Base-by-base conservation (phyloP, 2,888 invertebrate genomes). In the Folsomia manolachei region DNA sequence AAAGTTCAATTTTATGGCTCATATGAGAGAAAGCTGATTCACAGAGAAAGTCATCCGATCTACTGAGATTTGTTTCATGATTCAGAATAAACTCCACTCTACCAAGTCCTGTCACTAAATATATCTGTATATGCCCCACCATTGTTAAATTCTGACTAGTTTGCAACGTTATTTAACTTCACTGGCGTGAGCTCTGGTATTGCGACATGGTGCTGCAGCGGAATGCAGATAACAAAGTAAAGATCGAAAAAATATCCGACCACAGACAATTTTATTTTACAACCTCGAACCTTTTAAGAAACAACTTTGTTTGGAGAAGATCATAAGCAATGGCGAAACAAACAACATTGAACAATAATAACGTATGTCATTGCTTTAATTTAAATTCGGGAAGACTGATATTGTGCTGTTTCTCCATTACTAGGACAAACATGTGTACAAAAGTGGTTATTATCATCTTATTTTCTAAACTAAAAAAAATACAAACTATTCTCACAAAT, bases 321-420 rank as follows among this genome's bases (percentile, higher is more conserved):
- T n/a, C n/a, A n/a, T n/a, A n/a, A n/a, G n/a, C n/a, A 69, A 23
- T 53, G 53, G 26, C 52, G 23, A 53, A 23, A 67, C 25, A 63
- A 27, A 27, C 39, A 39, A 39, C 4, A 39, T 9, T 9, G 14
- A 4, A 14, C 39, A 14, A 39, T 39, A 39, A n/a, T 27, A 27
- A 63, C 19, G 26, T 53, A 23, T 52, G 14, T 18, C 9, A 7
- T 39, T 23, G 39, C 27, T 27, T n/a, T 27, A 18, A 65, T 65
- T 65, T 39, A 19, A 27, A 39, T 65, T 65, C 51, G 63, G 63
- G 27, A 27, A 26, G 27, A 25, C 27, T 25, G 63, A 63, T 27
- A 63, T n/a, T 63, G 25, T 27, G 26, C n/a, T n/a, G n/a, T n/a
- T n/a, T n/a, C n/a, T n/a, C n/a, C n/a, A n/a, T n/a, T n/a, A n/a